Evolutionary conservation across 2,888 invertebrate species (phyloP).

Genomic region (Nomada ruficornis): DNA sequence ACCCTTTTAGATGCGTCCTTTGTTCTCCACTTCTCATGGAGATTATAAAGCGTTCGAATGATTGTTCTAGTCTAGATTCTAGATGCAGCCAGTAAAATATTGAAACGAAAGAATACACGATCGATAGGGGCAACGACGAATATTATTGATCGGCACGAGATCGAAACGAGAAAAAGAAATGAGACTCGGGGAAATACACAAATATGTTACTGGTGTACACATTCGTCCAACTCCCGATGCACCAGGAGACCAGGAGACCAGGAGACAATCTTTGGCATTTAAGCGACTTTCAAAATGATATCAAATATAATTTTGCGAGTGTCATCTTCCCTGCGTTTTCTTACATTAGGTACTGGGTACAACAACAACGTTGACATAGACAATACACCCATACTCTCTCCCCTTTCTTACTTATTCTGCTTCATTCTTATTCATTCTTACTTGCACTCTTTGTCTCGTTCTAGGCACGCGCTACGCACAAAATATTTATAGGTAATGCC

Average conservation of each 20-base stretch:
- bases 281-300: conserved; percentile 72
- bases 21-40: background rate
- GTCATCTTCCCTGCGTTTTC: conserved; percentile 60
- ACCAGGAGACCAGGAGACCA: background rate
- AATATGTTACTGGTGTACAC: conserved; percentile 2
- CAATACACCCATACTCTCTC: too few species aligned
- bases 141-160: too few species aligned
- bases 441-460: too few species aligned
- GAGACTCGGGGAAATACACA: too few species aligned
- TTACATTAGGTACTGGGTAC: conserved; percentile 73
- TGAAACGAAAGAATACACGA: too few species aligned
- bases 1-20: background rate
- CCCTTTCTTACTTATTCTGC: too few species aligned
- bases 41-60: background rate
- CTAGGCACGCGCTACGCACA: background rate
- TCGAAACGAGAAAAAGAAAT: background rate
- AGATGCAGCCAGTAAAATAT: background rate
- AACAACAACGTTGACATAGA: background rate
- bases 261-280: conserved; percentile 65
- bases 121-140: too few species aligned
- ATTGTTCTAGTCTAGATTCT: background rate
- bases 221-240: conserved; percentile 15
- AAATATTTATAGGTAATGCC: background rate
- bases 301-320: conserved; percentile 75
- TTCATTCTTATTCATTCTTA: too few species aligned